phyloP scores from a whole-genome alignment of 1,140 invertebrate genomes.

The Acromyrmex charruanus region DNA sequence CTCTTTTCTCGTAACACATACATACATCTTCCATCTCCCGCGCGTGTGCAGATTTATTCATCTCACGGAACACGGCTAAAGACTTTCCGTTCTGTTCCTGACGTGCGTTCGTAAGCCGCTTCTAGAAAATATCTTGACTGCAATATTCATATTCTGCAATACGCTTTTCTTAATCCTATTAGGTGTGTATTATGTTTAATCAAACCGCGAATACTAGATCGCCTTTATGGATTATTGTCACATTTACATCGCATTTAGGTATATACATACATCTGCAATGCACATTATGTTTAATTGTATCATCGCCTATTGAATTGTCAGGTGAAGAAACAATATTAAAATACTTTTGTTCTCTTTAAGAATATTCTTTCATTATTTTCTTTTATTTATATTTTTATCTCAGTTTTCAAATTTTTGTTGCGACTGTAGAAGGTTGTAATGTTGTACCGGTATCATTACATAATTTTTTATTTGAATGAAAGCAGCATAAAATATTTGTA shows the following conservation, averaged over 20 bases:
- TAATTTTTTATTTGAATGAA: neutral
- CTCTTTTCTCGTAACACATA: neutral
- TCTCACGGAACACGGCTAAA: neutral
- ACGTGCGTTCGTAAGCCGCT: neutral
- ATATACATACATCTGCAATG: neutral
- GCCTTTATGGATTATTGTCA: neutral
- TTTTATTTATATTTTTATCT: neutral
- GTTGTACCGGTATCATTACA: neutral
- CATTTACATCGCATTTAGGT: neutral
- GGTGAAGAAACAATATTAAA: neutral
- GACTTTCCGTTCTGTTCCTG: neutral
- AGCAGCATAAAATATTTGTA: neutral
- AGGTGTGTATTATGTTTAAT: neutral
- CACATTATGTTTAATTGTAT: neutral
- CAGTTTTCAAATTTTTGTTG: neutral
- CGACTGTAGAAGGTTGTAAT: neutral
- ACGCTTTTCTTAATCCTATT: neutral
- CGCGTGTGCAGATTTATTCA: constrained; percentile 20
- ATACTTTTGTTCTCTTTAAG: neutral
- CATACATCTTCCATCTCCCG: neutral
- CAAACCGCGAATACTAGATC: neutral
- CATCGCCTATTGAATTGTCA: neutral
- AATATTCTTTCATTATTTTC: neutral
- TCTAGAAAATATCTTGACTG: constrained; percentile 6
- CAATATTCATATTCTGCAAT: constrained; percentile 24